Evolutionary conservation across 2,797 vertebrate genomes (phyloP).

Genomic region (Meda fulgida): DNA sequence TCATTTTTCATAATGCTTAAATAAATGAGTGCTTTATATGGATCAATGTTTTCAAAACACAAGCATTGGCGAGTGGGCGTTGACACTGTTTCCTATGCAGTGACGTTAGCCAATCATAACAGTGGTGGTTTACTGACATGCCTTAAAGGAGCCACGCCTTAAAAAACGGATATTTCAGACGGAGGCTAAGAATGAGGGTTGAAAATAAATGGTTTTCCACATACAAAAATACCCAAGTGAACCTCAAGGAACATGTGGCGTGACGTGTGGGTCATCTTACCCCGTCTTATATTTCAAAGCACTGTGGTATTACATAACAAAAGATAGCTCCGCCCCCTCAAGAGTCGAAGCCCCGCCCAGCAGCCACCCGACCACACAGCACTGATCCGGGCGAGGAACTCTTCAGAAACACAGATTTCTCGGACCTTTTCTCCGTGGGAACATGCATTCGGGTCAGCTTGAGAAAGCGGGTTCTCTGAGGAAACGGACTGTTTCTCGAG

Average conservation of each 20-base stretch:
- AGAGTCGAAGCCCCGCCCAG: neutral
- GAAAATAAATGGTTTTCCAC: neutral
- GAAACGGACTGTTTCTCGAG: conserved; percentile 75
- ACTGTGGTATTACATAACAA: neutral
- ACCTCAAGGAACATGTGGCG: neutral
- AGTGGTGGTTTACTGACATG: neutral
- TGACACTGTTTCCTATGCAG: neutral
- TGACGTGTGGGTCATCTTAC: neutral
- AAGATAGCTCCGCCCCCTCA: neutral
- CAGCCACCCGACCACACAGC: neutral
- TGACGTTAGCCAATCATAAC: too few relatives aligned
- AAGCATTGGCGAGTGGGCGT: too few relatives aligned
- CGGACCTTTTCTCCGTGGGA: neutral
- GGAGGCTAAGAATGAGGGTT: neutral
- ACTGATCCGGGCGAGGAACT: neutral
- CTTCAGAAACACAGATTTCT: neutral
- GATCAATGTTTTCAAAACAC: too few relatives aligned
- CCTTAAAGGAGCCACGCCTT: neutral
- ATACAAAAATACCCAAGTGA: neutral
- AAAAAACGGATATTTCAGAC: neutral
- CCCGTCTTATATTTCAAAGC: neutral
- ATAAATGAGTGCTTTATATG: too few relatives aligned
- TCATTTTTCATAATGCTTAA: too few relatives aligned
- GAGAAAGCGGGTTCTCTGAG: conserved; percentile 75
- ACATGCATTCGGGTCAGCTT: conserved; percentile 73